Percentiles rank a stretch among this genome's conserved stretches.
Conservation (phyloP, 2,888 invertebrate genomes). For the Chaetoderma sp. region DNA sequence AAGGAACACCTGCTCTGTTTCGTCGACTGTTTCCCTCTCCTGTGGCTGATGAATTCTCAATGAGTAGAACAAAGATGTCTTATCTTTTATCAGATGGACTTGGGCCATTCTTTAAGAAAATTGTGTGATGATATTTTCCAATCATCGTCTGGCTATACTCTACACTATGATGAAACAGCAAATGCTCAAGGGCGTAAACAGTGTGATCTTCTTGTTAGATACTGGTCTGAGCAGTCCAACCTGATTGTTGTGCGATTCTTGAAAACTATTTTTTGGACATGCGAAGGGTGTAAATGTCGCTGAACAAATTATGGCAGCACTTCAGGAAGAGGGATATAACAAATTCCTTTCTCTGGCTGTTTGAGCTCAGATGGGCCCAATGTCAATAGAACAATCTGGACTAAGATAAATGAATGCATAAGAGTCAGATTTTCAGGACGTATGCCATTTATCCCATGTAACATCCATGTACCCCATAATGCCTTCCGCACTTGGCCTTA, state of each 20-base stretch:
- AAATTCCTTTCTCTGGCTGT: constrained; percentile 15
- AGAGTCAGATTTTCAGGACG: constrained; percentile 19
- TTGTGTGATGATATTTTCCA: constrained; percentile 9
- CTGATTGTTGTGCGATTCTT: constrained; percentile 21
- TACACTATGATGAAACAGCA: constrained; percentile 33
- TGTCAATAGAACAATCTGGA: constrained; percentile 40
- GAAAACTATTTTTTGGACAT: constrained; percentile 35
- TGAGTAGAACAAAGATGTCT: constrained; percentile 32
- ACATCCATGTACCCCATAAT: constrained; percentile 37
- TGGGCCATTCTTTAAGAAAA: constrained; percentile 29
- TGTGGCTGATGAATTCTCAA: constrained; percentile 23
- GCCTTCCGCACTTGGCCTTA: constrained; percentile 27
- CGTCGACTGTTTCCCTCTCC: constrained; percentile 26
- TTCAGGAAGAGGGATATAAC: constrained; percentile 21
- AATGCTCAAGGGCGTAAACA: constrained; percentile 29
- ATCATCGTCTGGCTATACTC: constrained; percentile 1
- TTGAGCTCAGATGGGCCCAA: constrained; percentile 38
- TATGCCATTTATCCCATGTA: constrained; percentile 31
- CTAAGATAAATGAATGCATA: constrained; percentile 8
- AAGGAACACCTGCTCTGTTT: constrained; percentile 16
- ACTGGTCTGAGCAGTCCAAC: constrained; percentile 25
- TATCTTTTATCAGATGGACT: constrained; percentile 38
- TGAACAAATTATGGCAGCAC: constrained; percentile 17
- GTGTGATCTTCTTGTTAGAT: constrained; percentile 25
- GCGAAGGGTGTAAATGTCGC: constrained; percentile 28